These are phyloP conservation scores for Drosophila sordidapex DNA, from an alignment of 2,888 invertebrate genomes.

Conservation along the genomic window DNA sequence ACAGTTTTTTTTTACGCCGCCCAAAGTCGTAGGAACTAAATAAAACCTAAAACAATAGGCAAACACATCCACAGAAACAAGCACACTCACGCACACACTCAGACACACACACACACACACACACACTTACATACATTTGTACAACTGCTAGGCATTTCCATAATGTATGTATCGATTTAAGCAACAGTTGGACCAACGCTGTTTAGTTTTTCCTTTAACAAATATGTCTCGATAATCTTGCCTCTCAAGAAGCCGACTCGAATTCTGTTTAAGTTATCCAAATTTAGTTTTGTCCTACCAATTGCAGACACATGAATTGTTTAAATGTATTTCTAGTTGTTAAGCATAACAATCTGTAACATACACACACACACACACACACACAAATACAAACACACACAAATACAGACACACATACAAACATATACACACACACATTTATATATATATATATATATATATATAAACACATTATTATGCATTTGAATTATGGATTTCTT, in stretches of 20 bases:
- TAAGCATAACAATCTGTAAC: conserved; percentile 36
- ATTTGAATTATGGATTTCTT: conserved; percentile 28
- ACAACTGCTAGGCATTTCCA: conserved; percentile 60
- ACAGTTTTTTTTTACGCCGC: conserved; percentile 47
- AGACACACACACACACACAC: conserved; percentile 3
- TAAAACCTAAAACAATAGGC: conserved; percentile 36
- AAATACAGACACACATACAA: background rate
- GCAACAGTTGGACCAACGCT: conserved; percentile 61
- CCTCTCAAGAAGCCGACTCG: conserved; percentile 23
- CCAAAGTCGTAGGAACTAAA: conserved; percentile 55
- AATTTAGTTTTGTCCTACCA: conserved; percentile 7
- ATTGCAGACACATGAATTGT: conserved; percentile 22
- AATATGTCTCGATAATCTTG: conserved; percentile 17
- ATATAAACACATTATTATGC: conserved; percentile 19
- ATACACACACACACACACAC: conserved; percentile 27
- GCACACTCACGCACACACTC: conserved; percentile 2
- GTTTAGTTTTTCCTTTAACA: conserved; percentile 28
- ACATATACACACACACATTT: background rate
- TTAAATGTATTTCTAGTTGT: conserved; percentile 33
- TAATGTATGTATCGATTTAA: conserved; percentile 56
- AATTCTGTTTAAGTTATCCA: conserved; percentile 35
- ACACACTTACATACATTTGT: conserved; percentile 18
- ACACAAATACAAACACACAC: conserved; percentile 9
- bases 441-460: conserved; percentile 4
- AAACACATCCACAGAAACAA: conserved; percentile 12